Conservation (phyloP, 1,140 invertebrate species). For the Nephotettix cincticeps region DNA sequence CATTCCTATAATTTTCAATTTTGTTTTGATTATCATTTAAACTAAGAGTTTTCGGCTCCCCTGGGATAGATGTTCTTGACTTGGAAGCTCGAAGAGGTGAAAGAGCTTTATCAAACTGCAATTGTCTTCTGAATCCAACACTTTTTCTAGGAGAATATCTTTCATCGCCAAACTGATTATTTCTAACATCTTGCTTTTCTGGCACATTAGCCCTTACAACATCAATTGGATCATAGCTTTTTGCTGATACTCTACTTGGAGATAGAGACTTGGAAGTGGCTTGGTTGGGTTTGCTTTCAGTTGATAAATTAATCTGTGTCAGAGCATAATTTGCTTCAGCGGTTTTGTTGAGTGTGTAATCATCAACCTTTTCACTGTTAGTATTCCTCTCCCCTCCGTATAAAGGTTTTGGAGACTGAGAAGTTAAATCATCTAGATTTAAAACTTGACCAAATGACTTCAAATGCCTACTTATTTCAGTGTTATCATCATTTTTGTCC, state of each 20-base stretch:
- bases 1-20: background rate
- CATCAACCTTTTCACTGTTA: no score
- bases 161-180: background rate
- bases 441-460: no score
- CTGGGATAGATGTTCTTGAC: background rate
- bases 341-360: no score
- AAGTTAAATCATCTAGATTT: no score
- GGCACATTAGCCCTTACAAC: background rate
- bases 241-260: background rate
- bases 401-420: no score
- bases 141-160: conserved; percentile 8
- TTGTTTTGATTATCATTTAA: background rate
- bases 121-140: background rate
- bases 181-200: background rate
- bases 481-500: no score
- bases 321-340: no score
- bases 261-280: background rate
- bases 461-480: no score
- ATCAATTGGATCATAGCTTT: background rate
- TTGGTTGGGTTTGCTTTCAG: no score
- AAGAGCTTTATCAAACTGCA: background rate
- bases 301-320: no score
- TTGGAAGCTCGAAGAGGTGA: background rate
- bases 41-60: background rate
- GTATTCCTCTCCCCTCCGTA: no score